Conservation (phyloP, 2,113 vertebrate genomes). For the Megalops atlanticus region DNA sequence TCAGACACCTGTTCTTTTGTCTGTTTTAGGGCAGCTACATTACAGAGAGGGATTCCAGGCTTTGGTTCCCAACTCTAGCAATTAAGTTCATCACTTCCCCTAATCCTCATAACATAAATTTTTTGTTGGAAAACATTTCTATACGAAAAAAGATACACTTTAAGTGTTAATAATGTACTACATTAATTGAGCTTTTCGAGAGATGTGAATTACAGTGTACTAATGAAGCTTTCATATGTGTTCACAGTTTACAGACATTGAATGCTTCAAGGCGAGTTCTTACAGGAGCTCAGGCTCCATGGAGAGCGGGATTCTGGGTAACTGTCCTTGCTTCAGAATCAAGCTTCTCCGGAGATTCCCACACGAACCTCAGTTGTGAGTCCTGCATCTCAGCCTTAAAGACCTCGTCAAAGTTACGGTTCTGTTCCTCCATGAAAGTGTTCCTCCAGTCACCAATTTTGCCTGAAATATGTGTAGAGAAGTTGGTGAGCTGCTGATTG, state of each 20-base stretch:
- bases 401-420: constrained; percentile 60
- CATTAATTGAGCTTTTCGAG: neutral
- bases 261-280: neutral
- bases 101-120: too few relatives aligned
- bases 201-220: neutral
- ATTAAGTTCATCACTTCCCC: too few relatives aligned
- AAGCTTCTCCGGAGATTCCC: constrained; percentile 45
- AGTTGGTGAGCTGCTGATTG: neutral
- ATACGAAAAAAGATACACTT: too few relatives aligned
- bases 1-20: too few relatives aligned
- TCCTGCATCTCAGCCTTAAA: constrained; percentile 70
- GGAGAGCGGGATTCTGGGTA: neutral
- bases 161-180: neutral
- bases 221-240: neutral
- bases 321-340: neutral
- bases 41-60: too few relatives aligned
- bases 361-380: constrained; percentile 50
- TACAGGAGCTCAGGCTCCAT: neutral
- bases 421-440: constrained; percentile 73
- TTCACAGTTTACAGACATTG: neutral
- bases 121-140: too few relatives aligned
- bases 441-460: constrained; percentile 78
- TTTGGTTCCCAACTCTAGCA: too few relatives aligned
- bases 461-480: constrained; percentile 54
- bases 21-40: too few relatives aligned